Base-by-base conservation (phyloP, 2,888 invertebrate genomes). In the Tenthredo amoena region DNA sequence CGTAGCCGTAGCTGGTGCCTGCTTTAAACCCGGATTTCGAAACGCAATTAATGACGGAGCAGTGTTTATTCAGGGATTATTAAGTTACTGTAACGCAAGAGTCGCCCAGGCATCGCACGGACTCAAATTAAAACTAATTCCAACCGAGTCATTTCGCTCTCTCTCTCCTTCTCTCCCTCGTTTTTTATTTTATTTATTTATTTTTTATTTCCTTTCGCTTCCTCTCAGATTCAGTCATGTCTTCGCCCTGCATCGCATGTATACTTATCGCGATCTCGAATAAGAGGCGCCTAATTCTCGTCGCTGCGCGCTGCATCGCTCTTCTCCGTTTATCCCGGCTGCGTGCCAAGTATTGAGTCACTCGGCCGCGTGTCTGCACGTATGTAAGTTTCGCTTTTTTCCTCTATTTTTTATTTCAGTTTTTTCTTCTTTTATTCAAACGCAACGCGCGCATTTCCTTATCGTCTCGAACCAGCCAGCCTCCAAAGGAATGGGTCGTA, bases 21-120 rank as follows among this genome's bases (percentile, higher is more conserved):
- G 89, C 90, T 92, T 92, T 91, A 90, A 91, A 90, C 90, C 89
- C 88, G 90, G 91, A 91, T 91, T 90, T 90, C 88, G 90, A 89
- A 55, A 86, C 88, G 89, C 91, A 91, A 92, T 91, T 91, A 92
- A 91, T 91, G 90, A 90, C 85, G 88, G 88, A 86, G 87, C 87
- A 87, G 86, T 89, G 88, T 90, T 90, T 91, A 90, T 90, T 90
- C 88, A 89, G 88, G 90, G 92, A 90, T 91, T 91, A 91, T 90
- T 90, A 90, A 91, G 88, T 91, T 91, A 91, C 89, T 87, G 87
- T 72, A 85, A 74, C 76, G 84, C 77, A 31, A 55, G 77, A 77
- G 77, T 77, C 77, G 77, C 31, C 50, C 77, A 55, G 55, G 77
- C 58, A 21, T 50, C 55, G 40, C 79, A 15, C 26, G 47, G 58